Base-by-base conservation (phyloP, 2,888 invertebrate genomes). In the Lottia scabra region DNA sequence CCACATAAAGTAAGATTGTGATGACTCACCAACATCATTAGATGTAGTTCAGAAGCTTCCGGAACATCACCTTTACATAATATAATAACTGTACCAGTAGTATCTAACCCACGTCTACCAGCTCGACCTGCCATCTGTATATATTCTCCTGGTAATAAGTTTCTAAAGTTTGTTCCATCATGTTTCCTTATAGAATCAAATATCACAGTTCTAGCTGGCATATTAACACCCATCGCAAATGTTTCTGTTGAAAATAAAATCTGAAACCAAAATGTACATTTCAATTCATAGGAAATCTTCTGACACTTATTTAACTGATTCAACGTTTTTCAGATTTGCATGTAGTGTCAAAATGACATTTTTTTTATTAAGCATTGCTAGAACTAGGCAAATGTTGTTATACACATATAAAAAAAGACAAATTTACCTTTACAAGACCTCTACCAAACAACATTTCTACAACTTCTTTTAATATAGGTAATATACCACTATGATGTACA, bases 171-270 rank as follows among this genome's bases (percentile, higher is more conserved):
- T 5, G 92, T 90, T 0, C 99, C 99, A 88, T 99, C 99, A 87
- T 93, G 97, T 90, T 99, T 99, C 27, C 91, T 92, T 56, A 95
- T 93, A 8, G 95, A 94, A 90, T 99, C 98, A 89, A 99, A 99
- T 16, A 99, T 94, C 0, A 99, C 99, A 0, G 98, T 98, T 19
- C 97, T 92, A 0, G 99, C 97, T 0, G 99, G 99, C 99, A 99
- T 99, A 90, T 99, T 99, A 2, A 99, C 97, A 0, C 99, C 99
- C 98, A 99, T 99, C 0, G 99, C 98, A 90, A 99, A 99, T 0
- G 99, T 99, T 91, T 99, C 99, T 0, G 99, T 99, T 0, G 99
- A 99, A 91, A 99, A 99, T 6, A 99, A 91, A 66, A 99, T 92
- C 93, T 96, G 91, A 2, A 92, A 92, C 19, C 63, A 38, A 43